Percentiles rank a stretch among this genome's conserved stretches.
phyloP scores from a whole-genome alignment of 2,888 invertebrate genomes.

The Sarcophaga carnaria region DNA sequence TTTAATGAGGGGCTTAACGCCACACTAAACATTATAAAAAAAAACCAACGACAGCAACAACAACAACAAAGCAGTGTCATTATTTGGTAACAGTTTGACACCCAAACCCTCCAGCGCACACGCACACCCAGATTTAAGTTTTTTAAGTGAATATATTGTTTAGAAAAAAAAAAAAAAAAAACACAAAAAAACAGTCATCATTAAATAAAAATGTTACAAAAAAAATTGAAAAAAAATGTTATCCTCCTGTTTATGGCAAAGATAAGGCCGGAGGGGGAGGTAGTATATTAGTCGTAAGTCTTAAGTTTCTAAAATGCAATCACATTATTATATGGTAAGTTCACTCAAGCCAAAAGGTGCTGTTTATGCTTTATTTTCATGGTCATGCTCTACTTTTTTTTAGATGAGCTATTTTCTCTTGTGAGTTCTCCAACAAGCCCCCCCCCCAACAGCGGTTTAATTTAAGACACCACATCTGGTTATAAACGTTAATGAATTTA shows the following conservation, averaged over 20 bases:
- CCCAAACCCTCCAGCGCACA: not conserved
- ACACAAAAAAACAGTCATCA: not conserved
- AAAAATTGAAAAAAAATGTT: not conserved
- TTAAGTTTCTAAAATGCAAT: not conserved
- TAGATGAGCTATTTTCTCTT: too few relatives aligned
- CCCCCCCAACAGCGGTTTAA: not conserved
- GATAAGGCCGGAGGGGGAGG: not conserved
- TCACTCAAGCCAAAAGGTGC: slow-evolving; percentile 32
- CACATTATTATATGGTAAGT: slow-evolving; percentile 20
- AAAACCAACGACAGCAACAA: not conserved
- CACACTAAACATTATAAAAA: slow-evolving; percentile 38
- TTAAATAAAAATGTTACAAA: not conserved
- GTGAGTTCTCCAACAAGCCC: too few relatives aligned
- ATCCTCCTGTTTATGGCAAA: not conserved
- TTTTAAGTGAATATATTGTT: not conserved
- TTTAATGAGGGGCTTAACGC: slow-evolving; percentile 64
- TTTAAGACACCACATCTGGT: not conserved
- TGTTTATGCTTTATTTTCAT: slow-evolving; percentile 6
- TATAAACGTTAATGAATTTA: not conserved
- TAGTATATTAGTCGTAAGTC: not conserved
- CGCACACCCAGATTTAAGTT: slow-evolving; percentile 5
- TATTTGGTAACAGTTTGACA: slow-evolving; percentile 37
- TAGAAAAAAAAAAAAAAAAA: not conserved
- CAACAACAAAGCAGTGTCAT: slow-evolving; percentile 1
- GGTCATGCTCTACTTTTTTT: not conserved